Percentiles rank a stretch among this genome's conserved stretches.
Evolutionary conservation across 2,888 invertebrate species (phyloP).

Genomic region (Macaria notata): DNA sequence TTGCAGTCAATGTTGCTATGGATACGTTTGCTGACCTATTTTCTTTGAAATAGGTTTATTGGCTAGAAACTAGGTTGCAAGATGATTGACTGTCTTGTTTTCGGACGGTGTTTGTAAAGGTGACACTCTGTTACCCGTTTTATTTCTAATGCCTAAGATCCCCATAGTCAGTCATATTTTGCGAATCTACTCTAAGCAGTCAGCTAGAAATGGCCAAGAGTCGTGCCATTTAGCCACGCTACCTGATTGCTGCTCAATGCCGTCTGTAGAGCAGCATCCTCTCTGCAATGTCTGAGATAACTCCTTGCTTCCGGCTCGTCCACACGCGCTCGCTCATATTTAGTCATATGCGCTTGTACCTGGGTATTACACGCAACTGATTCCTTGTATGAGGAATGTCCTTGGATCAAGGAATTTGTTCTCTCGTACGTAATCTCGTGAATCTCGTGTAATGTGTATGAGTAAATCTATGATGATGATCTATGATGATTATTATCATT

Average conservation of each 20-base stretch:
- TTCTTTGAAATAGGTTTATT: slow-evolving; percentile 11
- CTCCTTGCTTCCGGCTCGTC: slow-evolving; percentile 64
- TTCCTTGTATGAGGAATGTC: neutral
- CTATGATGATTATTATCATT: no score
- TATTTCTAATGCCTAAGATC: no score
- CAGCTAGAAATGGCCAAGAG: slow-evolving; percentile 15
- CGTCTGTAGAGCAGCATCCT: slow-evolving; percentile 68
- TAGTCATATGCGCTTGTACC: slow-evolving; percentile 20
- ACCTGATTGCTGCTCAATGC: slow-evolving; percentile 77
- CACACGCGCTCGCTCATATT: slow-evolving; percentile 38
- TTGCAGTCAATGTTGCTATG: slow-evolving; percentile 25
- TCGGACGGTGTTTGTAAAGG: no score
- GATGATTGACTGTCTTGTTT: no score
- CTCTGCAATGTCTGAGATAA: slow-evolving; percentile 73
- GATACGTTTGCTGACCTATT: slow-evolving; percentile 26
- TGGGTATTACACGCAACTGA: neutral
- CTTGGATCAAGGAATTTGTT: no score
- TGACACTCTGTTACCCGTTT: no score
- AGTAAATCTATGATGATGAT: no score
- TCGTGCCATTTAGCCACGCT: slow-evolving; percentile 30
- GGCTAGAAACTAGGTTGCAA: slow-evolving; percentile 13
- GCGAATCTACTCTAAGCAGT: neutral
- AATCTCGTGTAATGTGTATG: no score
- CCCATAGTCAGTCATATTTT: neutral
- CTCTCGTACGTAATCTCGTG: no score